phyloP scores from a whole-genome alignment of 2,888 invertebrate genomes.

The Rhingia campestris region DNA sequence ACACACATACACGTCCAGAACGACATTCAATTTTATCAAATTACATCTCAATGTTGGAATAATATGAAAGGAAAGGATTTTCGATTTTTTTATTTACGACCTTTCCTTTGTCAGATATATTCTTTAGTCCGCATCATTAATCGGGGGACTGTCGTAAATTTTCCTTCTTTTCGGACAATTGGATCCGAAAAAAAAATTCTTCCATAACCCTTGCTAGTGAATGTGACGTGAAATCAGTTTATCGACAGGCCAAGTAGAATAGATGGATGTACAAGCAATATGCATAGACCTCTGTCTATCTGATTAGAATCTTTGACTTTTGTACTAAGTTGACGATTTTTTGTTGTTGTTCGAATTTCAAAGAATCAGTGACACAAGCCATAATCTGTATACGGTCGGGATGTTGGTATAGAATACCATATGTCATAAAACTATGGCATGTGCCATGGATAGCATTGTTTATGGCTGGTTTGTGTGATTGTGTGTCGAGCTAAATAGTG shows the following conservation, averaged over 20 bases:
- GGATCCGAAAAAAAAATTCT: not conserved
- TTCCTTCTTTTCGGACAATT: constrained; percentile 11
- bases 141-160: constrained; percentile 3
- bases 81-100: not conserved
- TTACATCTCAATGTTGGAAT: not conserved
- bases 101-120: constrained; percentile 7
- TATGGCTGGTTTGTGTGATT: constrained; percentile 22
- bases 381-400: not conserved
- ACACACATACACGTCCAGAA: not conserved
- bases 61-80: constrained; percentile 4
- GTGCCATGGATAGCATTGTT: constrained; percentile 22
- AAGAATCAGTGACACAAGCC: too few relatives aligned
- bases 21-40: not conserved
- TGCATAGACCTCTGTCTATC: not conserved
- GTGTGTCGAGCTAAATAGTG: constrained; percentile 11
- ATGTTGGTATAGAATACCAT: not conserved
- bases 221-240: not conserved
- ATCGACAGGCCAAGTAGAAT: not conserved
- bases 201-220: not conserved
- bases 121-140: constrained; percentile 12
- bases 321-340: not conserved
- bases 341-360: not conserved
- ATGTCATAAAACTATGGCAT: constrained; percentile 25
- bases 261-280: not conserved
- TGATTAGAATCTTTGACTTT: not conserved